Evolutionary conservation across 2,797 vertebrate species (phyloP), one percentile per base, ranked within the genome.

Genomic region (Clarias pachynema): DNA sequence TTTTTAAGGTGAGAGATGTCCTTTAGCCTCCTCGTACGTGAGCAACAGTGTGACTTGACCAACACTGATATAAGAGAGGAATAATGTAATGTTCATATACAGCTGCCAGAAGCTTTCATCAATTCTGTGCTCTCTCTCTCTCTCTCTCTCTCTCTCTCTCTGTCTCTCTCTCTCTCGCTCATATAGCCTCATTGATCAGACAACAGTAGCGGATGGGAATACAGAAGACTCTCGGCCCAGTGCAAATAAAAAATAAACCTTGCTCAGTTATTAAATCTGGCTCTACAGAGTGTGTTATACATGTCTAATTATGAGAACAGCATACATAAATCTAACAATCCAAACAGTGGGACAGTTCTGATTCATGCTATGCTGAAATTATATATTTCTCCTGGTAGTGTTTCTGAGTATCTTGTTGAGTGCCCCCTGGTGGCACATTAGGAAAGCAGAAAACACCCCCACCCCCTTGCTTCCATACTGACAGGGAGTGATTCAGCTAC

Each of bases 401-500:
- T 59, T 66, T 10, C 40, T 80, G 40, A 68, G 31, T 20, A 65
- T 83, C 83, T 77, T 26, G 26, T 83, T 44, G 53, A 70, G 78
- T 81, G 73, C 62, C 40, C 29, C 2, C 68, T 81, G 44, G 79
- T 75, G 62, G 74, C 18, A 20, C 44, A 60, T 81, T 66, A 29
- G 63, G 15, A 49, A 37, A 80, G 22, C 44, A 65, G 9, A 40
- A 56, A 84, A 49, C 57, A 24, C 9, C 29, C 22, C 24, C n/a
- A 65, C 78, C 16, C 29, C 60, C n/a, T 22, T 79, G 72, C 57
- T 78, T 53, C 69, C 83, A 80, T 60, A 73, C 79, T 86, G 56
- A 73, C 56, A 74, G 79, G 70, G 31, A 63, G 87, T 79, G 84
- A 83, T 82, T 79, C 37, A 26, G 90, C 75, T 91, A 88, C 86